Conservation (phyloP, 1,140 invertebrate species). For the Berghia stephanieae region DNA sequence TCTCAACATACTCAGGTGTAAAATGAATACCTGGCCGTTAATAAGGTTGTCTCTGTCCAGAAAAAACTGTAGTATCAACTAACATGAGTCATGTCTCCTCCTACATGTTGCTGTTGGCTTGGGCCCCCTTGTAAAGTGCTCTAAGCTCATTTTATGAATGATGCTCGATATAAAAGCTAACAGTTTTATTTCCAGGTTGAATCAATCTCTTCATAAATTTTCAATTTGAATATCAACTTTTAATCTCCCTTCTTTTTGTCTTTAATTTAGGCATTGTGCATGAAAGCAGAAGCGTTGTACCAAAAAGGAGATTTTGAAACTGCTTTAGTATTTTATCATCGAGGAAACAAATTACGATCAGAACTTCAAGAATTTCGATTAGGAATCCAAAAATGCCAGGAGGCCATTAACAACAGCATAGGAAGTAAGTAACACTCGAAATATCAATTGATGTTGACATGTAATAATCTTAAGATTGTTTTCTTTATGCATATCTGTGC, state of each 20-base stretch:
- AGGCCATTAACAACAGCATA: slow-evolving; percentile 92
- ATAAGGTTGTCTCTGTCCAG: too few species aligned
- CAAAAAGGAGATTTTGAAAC: slow-evolving; percentile 92
- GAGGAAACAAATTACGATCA: slow-evolving; percentile 83
- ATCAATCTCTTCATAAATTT: not conserved
- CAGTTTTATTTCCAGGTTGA: not conserved
- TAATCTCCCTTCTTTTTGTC: slow-evolving; percentile 71
- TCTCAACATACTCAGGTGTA: too few species aligned
- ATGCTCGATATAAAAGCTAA: too few species aligned
- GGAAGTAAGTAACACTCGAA: slow-evolving; percentile 75
- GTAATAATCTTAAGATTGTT: too few species aligned
- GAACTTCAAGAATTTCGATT: slow-evolving; percentile 87
- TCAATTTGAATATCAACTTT: not conserved
- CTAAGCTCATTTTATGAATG: too few species aligned
- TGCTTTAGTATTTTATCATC: slow-evolving; percentile 89
- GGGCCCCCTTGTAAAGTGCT: too few species aligned
- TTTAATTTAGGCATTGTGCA: slow-evolving; percentile 76
- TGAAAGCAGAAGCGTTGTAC: slow-evolving; percentile 93
- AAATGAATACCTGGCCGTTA: too few species aligned
- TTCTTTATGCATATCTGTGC: too few species aligned
- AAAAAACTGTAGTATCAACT: too few species aligned
- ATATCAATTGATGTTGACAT: too few species aligned
- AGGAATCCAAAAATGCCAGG: slow-evolving; percentile 92
- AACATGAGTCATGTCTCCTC: too few species aligned
- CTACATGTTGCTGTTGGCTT: too few species aligned